Evolutionary conservation across 1,140 invertebrate species (phyloP), one percentile per base, ranked within the genome.

Genomic region (Ceratosolen solmsi): DNA sequence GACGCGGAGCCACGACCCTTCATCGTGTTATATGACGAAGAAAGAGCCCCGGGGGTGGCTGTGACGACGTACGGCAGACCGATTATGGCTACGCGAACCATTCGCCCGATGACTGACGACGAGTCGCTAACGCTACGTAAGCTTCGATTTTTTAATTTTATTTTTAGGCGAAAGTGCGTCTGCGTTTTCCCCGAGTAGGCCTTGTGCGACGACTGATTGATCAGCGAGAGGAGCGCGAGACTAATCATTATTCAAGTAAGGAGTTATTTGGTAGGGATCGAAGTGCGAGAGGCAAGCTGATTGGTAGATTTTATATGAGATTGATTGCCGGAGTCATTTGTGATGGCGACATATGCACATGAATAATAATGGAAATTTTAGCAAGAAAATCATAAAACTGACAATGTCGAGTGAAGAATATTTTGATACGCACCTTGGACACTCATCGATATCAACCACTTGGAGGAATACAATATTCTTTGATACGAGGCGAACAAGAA

Each of bases 11-110:
- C 8, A 72, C 54, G 54, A 72, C 63, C 78, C 54, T 49, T 36
- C 51, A 51, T 49, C 58, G 54, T 41, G 54, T 30, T 71, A 72
- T 70, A 70, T 56, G 63, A 70, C 30, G 70, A 54, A 63, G 79
- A 74, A 73, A 33, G 41, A 80, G 56, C 70, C 79, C 38, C 22
- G 56, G 79, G 71, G 15, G 68, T 22, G 25, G 30, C 49, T 20
- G 63, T 51, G 58, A 68, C 76, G 60, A n/a, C 11, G 22, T 22
- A 11, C 63, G 77, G 56, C 63, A 27, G 46, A 8, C 68, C 68
- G 78, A 80, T 80, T 80, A 80, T 72, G 51, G 15, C 3, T 4
- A 13, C 60, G 27, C 38, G 5, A 13, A 27, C 27, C 54, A 51
- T 77, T n/a, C n/a, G 25, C 1, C 27, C 75, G 17, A 33, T 33